Conservation (phyloP, 2,113 vertebrate genomes). For the Pseudopipra pipra region DNA sequence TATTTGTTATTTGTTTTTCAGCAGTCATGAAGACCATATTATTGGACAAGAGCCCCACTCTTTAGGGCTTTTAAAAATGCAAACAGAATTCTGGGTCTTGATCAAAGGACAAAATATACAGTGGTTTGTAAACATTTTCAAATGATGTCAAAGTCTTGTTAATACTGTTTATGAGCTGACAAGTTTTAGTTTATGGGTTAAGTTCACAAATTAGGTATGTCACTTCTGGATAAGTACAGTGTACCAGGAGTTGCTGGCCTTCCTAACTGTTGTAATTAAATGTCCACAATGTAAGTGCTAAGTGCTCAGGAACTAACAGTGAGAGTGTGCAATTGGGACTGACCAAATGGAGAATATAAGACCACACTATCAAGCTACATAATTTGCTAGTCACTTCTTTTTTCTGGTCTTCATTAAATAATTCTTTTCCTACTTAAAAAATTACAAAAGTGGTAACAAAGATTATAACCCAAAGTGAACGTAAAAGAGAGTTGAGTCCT, state of each 20-base stretch:
- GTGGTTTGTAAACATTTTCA: not conserved
- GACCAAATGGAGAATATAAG: not conserved
- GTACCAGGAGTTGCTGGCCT: not conserved
- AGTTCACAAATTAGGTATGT: not conserved
- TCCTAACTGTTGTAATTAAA: not conserved
- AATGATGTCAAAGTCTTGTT: not conserved
- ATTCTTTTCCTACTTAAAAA: not conserved
- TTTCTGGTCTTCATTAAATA: not conserved
- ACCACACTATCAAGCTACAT: not conserved
- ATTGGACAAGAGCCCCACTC: not conserved
- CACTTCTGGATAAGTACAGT: not conserved
- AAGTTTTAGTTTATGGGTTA: not conserved
- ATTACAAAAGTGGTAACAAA: not conserved
- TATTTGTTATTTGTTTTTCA: not conserved
- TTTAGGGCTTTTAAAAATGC: not conserved
- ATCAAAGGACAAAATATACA: not conserved
- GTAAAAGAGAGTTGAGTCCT: not conserved
- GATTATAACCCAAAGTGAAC: not conserved
- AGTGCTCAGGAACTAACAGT: not conserved
- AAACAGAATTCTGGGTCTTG: not conserved
- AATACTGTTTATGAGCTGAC: not conserved
- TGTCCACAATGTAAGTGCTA: not conserved
- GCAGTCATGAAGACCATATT: not conserved
- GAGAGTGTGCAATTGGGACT: not conserved
- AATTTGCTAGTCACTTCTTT: not conserved